Conservation (phyloP, 2,797 vertebrate species). For the Momotus momota region DNA sequence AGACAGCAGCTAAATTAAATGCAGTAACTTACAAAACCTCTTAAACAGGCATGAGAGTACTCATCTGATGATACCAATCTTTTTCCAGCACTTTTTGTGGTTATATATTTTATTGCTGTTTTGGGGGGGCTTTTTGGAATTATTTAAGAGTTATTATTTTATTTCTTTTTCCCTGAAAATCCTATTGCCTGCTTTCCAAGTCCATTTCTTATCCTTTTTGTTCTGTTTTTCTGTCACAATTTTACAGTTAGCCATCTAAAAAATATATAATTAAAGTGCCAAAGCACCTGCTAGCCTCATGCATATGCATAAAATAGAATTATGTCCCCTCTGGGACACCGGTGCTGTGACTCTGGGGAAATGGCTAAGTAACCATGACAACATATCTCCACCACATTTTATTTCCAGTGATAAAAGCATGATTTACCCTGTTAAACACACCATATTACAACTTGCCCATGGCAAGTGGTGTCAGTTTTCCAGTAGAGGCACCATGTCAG, state of each 20-base stretch:
- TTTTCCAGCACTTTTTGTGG: background rate
- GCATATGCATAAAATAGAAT: constrained; percentile 80
- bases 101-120: constrained; percentile 4
- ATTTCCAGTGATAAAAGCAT: constrained; percentile 69
- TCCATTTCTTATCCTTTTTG: constrained; percentile 37
- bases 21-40: background rate
- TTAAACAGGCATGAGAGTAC: background rate
- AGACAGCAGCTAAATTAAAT: background rate
- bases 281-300: constrained; percentile 78
- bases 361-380: constrained; percentile 84
- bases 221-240: constrained; percentile 41
- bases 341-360: constrained; percentile 81
- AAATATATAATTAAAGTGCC: constrained; percentile 74
- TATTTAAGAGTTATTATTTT: background rate
- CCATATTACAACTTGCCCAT: constrained; percentile 72
- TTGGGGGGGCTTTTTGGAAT: background rate
- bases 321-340: constrained; percentile 78
- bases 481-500: constrained; percentile 58
- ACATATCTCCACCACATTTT: constrained; percentile 71
- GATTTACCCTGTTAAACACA: constrained; percentile 72
- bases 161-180: background rate
- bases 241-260: constrained; percentile 55
- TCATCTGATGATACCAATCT: background rate
- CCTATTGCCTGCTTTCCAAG: background rate
- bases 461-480: constrained; percentile 68